A percentile compares a stretch with the other conserved stretches of the same genome.
phyloP scores from a whole-genome alignment of 64 coral and sea anemone genomes.

The Hydrozoanthus tunicans region DNA sequence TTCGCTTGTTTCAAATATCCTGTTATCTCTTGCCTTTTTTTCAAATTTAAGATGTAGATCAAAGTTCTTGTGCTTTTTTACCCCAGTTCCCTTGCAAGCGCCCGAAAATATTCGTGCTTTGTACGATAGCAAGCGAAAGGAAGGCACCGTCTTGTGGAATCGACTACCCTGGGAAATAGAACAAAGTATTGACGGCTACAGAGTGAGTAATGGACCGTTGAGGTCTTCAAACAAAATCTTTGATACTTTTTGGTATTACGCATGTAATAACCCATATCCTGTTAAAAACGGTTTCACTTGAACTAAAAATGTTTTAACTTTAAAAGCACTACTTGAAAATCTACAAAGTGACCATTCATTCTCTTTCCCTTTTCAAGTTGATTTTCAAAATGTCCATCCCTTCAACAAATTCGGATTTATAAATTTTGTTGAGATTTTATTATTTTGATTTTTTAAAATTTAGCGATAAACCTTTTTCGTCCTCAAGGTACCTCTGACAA shows the following conservation, averaged over 20 bases:
- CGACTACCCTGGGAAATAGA: constrained; percentile 22
- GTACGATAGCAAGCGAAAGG: constrained; percentile 58
- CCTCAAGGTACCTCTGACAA: no score
- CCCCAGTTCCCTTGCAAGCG: constrained; percentile 51
- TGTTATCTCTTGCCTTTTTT: no score
- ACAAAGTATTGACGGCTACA: constrained; percentile 70
- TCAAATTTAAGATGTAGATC: background rate
- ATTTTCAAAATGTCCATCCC: no score
- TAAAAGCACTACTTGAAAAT: no score
- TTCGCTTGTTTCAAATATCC: background rate
- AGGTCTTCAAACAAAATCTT: background rate
- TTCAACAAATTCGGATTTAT: no score
- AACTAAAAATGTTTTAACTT: no score
- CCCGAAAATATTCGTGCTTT: constrained; percentile 59
- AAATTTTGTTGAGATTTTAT: no score
- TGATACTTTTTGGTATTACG: background rate
- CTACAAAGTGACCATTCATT: no score
- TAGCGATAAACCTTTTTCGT: no score
- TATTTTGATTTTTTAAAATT: no score
- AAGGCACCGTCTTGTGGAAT: constrained; percentile 55
- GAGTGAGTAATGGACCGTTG: constrained; percentile 48
- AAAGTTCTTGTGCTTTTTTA: background rate
- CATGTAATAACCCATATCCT: background rate
- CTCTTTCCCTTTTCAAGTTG: no score
- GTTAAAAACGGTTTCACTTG: no score